Evolutionary conservation across 2,113 vertebrate genomes (phyloP).

Genomic region (Dipodomys ordii): DNA sequence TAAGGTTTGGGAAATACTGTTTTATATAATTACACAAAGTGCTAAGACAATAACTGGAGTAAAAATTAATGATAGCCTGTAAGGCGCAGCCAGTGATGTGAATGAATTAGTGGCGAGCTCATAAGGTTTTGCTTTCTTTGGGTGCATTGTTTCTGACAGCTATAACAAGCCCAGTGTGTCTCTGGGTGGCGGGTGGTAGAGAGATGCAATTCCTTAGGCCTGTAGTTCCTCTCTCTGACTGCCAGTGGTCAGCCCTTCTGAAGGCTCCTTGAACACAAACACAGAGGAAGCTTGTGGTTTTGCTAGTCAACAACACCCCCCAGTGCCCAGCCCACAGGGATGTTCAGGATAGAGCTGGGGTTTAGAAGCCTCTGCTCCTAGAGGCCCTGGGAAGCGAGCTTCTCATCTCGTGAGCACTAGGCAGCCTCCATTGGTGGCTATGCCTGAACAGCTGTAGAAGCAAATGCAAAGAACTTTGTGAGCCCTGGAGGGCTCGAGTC

Average conservation of each 20-base stretch:
- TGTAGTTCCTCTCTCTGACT: neutral
- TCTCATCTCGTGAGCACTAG: neutral
- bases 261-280: slow-evolving; percentile 32
- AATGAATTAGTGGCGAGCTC: slow-evolving; percentile 10
- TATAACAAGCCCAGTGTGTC: slow-evolving; percentile 36
- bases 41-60: slow-evolving; percentile 52
- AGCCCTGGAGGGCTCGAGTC: neutral
- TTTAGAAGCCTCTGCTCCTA: neutral
- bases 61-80: slow-evolving; percentile 58
- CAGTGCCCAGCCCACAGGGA: neutral
- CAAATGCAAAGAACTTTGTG: neutral
- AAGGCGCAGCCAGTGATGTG: slow-evolving; percentile 48
- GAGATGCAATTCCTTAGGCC: slow-evolving; percentile 40
- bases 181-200: slow-evolving; percentile 43
- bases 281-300: neutral
- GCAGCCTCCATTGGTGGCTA: neutral
- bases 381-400: neutral
- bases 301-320: neutral
- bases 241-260: slow-evolving; percentile 3
- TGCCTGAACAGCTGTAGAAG: neutral
- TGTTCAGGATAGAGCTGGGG: neutral
- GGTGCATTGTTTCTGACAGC: slow-evolving; percentile 63
- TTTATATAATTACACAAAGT: slow-evolving; percentile 20
- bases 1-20: slow-evolving; percentile 48
- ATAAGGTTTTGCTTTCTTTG: slow-evolving; percentile 62